Conservation (phyloP, 2,888 invertebrate genomes). For the Frankliniella fusca region DNA sequence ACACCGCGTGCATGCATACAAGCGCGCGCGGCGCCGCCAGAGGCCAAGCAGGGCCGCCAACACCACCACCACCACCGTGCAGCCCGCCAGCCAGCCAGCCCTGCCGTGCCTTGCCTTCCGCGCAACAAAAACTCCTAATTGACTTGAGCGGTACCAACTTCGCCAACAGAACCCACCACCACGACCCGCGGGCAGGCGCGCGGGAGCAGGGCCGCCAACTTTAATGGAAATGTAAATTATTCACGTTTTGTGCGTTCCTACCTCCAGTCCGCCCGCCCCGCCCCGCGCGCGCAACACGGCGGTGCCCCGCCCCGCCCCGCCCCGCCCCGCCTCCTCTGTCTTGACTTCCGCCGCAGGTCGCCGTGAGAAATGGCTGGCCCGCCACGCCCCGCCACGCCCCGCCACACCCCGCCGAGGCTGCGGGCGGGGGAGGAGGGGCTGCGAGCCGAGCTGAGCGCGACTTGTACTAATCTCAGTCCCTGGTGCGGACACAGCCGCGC, state of each 20-base stretch:
- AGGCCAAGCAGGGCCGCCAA: neutral
- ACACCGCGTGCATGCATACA: too few relatives aligned
- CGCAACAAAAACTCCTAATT: constrained; percentile 16
- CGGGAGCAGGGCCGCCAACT: constrained; percentile 7
- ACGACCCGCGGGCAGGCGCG: too few relatives aligned
- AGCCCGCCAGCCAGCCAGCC: neutral
- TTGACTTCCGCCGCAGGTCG: constrained; percentile 7
- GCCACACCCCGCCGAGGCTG: neutral
- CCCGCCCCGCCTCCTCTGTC: neutral
- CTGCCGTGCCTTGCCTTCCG: neutral
- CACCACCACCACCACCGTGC: neutral
- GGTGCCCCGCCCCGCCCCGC: neutral
- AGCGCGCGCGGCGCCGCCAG: neutral
- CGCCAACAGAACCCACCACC: constrained; percentile 7
- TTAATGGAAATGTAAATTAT: constrained; percentile 24
- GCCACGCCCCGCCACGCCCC: neutral
- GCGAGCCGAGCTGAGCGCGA: neutral
- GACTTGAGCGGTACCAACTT: constrained; percentile 21
- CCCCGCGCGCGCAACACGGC: neutral
- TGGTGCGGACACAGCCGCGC: neutral
- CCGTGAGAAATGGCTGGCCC: neutral
- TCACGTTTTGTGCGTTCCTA: constrained; percentile 10
- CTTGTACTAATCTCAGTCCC: neutral
- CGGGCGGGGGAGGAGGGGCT: neutral
- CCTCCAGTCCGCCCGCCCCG: neutral